Evolutionary conservation across 2,888 invertebrate species (phyloP).

Genomic region (Silvanus unidentatus): DNA sequence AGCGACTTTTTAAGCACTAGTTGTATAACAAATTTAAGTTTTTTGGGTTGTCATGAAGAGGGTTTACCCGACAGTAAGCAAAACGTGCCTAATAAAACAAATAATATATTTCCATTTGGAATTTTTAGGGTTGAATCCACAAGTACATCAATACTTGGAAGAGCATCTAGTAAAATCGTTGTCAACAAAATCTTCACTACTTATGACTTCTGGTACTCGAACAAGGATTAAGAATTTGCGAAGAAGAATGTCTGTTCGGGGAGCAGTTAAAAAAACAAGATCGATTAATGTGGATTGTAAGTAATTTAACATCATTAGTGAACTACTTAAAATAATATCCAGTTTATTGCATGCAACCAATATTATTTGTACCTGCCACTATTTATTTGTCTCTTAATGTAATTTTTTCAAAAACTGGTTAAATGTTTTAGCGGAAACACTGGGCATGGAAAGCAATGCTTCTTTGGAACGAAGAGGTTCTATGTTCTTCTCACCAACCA

Average conservation of each 20-base stretch:
- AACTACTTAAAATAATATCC: neutral
- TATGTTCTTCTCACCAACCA: slow-evolving; percentile 42
- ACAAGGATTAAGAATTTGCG: slow-evolving; percentile 55
- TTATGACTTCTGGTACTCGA: slow-evolving; percentile 53
- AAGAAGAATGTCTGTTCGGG: slow-evolving; percentile 80
- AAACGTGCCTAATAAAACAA: neutral
- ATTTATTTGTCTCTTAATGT: slow-evolving; percentile 8
- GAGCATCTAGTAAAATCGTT: slow-evolving; percentile 78
- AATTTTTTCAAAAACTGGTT: slow-evolving; percentile 12
- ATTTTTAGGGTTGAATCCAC: slow-evolving; percentile 63
- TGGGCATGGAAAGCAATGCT: slow-evolving; percentile 67
- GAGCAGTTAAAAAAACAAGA: slow-evolving; percentile 88
- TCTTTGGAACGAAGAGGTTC: slow-evolving; percentile 54
- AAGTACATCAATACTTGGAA: slow-evolving; percentile 82
- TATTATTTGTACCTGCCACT: slow-evolving; percentile 16
- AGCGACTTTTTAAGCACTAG: slow-evolving; percentile 96
- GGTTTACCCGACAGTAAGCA: slow-evolving; percentile 77
- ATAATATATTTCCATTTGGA: no score
- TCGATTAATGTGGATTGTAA: slow-evolving; percentile 88
- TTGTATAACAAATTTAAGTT: slow-evolving; percentile 94
- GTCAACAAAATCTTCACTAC: slow-evolving; percentile 62
- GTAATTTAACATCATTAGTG: slow-evolving; percentile 36
- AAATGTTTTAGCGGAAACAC: slow-evolving; percentile 69
- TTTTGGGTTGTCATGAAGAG: slow-evolving; percentile 87
- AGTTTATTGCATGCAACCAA: slow-evolving; percentile 21